Percentiles rank a stretch among this genome's conserved stretches.
Conservation (phyloP, 2,113 vertebrate genomes). For the Odontophorus gujanensis region DNA sequence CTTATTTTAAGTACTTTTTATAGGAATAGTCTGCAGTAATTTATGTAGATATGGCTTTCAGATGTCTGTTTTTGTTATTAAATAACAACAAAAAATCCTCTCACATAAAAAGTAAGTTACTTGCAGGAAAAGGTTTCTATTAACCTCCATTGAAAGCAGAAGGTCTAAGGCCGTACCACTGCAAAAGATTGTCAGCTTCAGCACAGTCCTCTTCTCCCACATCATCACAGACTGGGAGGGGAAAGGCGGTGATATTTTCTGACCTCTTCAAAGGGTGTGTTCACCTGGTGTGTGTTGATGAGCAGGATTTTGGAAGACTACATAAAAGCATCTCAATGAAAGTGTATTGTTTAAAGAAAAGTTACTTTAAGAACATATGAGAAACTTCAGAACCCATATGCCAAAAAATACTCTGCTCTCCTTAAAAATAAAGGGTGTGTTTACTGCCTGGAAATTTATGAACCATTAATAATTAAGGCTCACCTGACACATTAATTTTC, state of each 20-base stretch:
- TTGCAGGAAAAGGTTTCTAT: not conserved
- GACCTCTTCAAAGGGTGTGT: not conserved
- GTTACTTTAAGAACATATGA: not conserved
- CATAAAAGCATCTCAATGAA: not conserved
- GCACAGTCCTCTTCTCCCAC: not conserved
- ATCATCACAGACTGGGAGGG: not conserved
- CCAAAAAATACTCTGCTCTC: not conserved
- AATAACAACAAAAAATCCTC: constrained; percentile 2
- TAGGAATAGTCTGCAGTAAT: not conserved
- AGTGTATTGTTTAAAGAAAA: not conserved
- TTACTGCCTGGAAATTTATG: not conserved
- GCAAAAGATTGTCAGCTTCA: not conserved
- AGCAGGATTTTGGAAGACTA: not conserved
- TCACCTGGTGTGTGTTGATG: not conserved
- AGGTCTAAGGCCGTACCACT: not conserved
- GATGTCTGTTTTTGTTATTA: not conserved
- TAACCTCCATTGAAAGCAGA: not conserved
- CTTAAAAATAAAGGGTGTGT: not conserved
- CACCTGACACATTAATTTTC: not conserved
- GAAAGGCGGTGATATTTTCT: not conserved
- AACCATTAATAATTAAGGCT: not conserved
- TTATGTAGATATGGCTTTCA: not conserved
- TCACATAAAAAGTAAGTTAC: not conserved
- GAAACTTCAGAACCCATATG: not conserved
- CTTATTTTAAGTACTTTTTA: constrained; percentile 35